Conservation (phyloP, 1,140 invertebrate genomes). For the Apocrypta bakeri region DNA sequence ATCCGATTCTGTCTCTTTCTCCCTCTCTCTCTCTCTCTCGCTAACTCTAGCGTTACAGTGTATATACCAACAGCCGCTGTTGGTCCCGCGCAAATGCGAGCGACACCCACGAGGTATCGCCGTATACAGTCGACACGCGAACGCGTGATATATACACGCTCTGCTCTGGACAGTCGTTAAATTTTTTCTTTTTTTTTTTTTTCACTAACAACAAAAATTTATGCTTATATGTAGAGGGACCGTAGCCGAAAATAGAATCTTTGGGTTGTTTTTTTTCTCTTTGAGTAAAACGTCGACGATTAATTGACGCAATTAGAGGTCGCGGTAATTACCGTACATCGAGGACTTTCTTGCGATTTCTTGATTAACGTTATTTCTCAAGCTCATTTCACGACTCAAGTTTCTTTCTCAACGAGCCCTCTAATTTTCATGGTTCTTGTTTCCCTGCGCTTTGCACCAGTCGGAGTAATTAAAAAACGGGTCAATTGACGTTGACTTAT, state of each 20-base stretch:
- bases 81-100: constrained; percentile 9
- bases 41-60: background rate
- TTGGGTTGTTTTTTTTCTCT: too few species aligned
- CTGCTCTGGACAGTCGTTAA: background rate
- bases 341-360: constrained; percentile 23
- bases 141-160: background rate
- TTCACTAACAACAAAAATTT: too few species aligned
- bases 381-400: background rate
- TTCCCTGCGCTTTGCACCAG: background rate
- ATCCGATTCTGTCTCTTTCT: background rate
- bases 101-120: background rate
- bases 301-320: constrained; percentile 14
- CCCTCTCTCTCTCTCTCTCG: background rate
- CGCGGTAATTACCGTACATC: background rate
- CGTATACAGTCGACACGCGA: background rate
- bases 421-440: constrained; percentile 20
- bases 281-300: too few species aligned
- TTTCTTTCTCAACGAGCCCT: background rate
- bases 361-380: constrained; percentile 37
- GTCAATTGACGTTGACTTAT: constrained; percentile 14
- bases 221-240: too few species aligned
- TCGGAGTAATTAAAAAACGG: constrained; percentile 18
- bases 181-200: too few species aligned
- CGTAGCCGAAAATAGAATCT: too few species aligned
- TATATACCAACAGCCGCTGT: constrained; percentile 2